Base-by-base conservation (phyloP, 2,797 vertebrate species). In the Amazona ochrocephala region DNA sequence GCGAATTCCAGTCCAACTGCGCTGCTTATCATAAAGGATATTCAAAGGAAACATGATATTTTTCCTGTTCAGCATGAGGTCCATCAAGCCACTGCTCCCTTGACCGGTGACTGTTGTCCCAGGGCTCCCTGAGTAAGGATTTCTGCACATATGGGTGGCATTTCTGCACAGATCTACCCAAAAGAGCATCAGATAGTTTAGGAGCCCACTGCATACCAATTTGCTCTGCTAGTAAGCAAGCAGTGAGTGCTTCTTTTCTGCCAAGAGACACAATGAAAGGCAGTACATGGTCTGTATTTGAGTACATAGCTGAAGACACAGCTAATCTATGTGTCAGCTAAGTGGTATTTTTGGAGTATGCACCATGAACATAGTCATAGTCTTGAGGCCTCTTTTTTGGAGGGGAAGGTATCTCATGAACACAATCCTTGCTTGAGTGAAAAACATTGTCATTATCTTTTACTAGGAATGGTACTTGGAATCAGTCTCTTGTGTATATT, bases 281-380 rank as follows among this genome's bases (percentile, higher is more conserved):
- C 82, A 78, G 50, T 3, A 13, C 26, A 9, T 26, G 2, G 0
- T 4, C n/a, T 22, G n/a, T 32, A 23, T 29, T 37, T 41, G 61
- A 70, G 79, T 2, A 19, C 23, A 4, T 2, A 21, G 17, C 50
- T 45, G n/a, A 44, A 39, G 2, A 2, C 50, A n/a, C 50, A 61
- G 32, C 30, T 45, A 56, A 41, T 32, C 22, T 19, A 5, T 7
- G 22, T 7, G 32, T 42, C 15, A 79, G 8, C 11, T 48, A 39
- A 20, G 7, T 5, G 10, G 54, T 73, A 1, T 67, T 74, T 85
- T 26, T 67, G 26, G 41, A 68, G 34, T 39, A 5, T 11, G 60
- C 24, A 6, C 37, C 44, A 14, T 0, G n/a, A 44, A 21, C 20
- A 7, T 0, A 5, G 7, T 47, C 64, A 23, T 1, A 66, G 15